Evolutionary conservation across 2,797 vertebrate species (phyloP), one percentile per base, ranked within the genome.

Genomic region (Coreius guichenoti): DNA sequence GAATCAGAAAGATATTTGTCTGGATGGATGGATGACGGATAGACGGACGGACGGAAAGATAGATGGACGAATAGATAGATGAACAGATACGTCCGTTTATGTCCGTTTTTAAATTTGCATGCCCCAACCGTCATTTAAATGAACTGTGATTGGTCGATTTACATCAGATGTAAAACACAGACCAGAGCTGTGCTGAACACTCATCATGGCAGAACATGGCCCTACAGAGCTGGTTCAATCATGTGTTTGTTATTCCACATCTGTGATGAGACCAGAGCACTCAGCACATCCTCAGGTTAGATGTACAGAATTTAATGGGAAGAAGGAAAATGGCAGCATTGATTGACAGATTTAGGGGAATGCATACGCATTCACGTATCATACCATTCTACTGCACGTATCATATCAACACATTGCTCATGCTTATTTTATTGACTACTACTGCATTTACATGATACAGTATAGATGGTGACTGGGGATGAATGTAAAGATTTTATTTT

Each of bases 361-460:
- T 68, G 70, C 81, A 70, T 69, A 58, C n/a, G 8, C 29, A 83
- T 68, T 54, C 68, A 73, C 23, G 12, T 36, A 47, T 33, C 21
- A 3, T 29, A n/a, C 4, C 17, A 58, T 21, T 58, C 68, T 70
- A 58, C 26, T 47, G 12, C 2, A 47, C 3, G 12, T 45, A 9
- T 47, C 45, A 47, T 47, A 47, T 47, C 45, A 73, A 86, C 68
- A n/a, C 29, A 69, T 13, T 13, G 17, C 54, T 80, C 26, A 74
- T 74, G 23, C 19, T 76, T 81, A n/a, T 86, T 86, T 56, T 31
- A 81, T 74, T 17, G 21, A 80, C 54, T 63, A 26, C 77, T 43
- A 14, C 21, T 39, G 5, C 21, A 39, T 58, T 80, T 26, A 36
- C 39, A 14, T 17, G n/a, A 19, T 45, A 61, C 51, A 16, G 11